These are phyloP conservation scores for Hemiscyllium ocellatum DNA, from an alignment of 2,113 vertebrate species.

Conservation along the genomic window DNA sequence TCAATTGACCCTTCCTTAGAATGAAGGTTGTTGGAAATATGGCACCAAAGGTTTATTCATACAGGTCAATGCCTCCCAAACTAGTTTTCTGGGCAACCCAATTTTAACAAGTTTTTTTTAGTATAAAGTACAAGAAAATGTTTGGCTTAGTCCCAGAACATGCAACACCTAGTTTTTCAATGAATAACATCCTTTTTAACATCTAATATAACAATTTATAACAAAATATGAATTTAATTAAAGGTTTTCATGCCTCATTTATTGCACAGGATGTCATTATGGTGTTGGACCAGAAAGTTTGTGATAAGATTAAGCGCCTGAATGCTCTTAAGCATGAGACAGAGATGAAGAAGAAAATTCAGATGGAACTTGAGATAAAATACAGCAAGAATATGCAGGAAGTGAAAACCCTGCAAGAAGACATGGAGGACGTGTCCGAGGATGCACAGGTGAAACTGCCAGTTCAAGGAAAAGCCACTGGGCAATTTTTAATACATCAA, in stretches of 20 bases:
- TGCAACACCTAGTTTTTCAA: not conserved
- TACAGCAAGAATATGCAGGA: conserved; percentile 48
- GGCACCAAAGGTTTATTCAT: too few species aligned
- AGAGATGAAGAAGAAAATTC: conserved; percentile 47
- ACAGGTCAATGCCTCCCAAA: too few species aligned
- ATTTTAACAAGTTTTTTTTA: too few species aligned
- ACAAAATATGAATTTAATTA: not conserved
- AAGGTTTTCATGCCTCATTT: not conserved
- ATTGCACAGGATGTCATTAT: conserved; percentile 49
- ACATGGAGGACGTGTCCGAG: conserved; percentile 47
- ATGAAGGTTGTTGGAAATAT: too few species aligned
- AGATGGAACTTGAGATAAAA: conserved; percentile 57
- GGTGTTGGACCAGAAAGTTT: conserved; percentile 59
- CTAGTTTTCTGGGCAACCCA: too few species aligned
- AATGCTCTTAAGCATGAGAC: conserved; percentile 63
- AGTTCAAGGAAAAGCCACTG: not conserved
- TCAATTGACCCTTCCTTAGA: too few species aligned
- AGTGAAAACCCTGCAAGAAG: conserved; percentile 39
- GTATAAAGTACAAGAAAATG: not conserved
- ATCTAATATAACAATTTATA: not conserved
- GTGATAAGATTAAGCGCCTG: conserved; percentile 63
- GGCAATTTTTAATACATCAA: not conserved
- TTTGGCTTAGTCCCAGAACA: not conserved
- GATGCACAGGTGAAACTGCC: conserved; percentile 58
- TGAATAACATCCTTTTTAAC: not conserved